Evolutionary conservation across 1,140 invertebrate genomes (phyloP).

Genomic region (Gryon sp.): DNA sequence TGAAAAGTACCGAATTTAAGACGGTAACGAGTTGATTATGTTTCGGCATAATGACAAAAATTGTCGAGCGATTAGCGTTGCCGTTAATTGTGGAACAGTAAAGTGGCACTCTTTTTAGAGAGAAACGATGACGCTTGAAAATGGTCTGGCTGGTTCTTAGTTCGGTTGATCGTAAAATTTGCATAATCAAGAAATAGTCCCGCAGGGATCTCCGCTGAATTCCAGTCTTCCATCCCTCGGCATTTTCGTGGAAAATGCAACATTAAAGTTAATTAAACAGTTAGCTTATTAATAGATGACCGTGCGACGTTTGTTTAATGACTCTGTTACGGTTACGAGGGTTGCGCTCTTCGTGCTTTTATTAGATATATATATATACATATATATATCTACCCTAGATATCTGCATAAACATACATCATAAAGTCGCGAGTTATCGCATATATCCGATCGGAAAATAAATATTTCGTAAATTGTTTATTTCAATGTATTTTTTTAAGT

Average conservation of each 20-base stretch:
- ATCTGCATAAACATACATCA: slow-evolving; percentile 48
- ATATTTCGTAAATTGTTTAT: too few species aligned
- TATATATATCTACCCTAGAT: slow-evolving; percentile 53
- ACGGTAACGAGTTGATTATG: slow-evolving; percentile 19
- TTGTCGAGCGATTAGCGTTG: slow-evolving; percentile 13
- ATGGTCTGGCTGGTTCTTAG: slow-evolving; percentile 26
- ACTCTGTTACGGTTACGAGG: slow-evolving; percentile 55
- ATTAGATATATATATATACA: too few species aligned
- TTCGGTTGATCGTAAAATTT: slow-evolving; percentile 68
- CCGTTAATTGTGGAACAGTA: slow-evolving; percentile 11
- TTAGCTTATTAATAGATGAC: slow-evolving; percentile 64
- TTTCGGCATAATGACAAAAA: slow-evolving; percentile 24
- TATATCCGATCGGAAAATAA: too few species aligned
- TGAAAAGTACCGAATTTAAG: background rate
- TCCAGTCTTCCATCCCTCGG: slow-evolving; percentile 46
- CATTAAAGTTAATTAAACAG: slow-evolving; percentile 63
- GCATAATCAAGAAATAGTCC: slow-evolving; percentile 70
- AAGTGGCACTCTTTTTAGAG: slow-evolving; percentile 37
- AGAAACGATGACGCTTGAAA: slow-evolving; percentile 30
- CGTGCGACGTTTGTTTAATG: slow-evolving; percentile 55
- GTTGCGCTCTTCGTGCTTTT: slow-evolving; percentile 47
- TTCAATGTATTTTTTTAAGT: too few species aligned
- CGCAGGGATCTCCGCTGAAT: slow-evolving; percentile 46
- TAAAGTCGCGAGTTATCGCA: too few species aligned
- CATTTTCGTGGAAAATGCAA: slow-evolving; percentile 56